A percentile compares a stretch with the other conserved stretches of the same genome.
Evolutionary conservation across 2,888 invertebrate genomes (phyloP).

Genomic region (Sphecodes monilicornis): DNA sequence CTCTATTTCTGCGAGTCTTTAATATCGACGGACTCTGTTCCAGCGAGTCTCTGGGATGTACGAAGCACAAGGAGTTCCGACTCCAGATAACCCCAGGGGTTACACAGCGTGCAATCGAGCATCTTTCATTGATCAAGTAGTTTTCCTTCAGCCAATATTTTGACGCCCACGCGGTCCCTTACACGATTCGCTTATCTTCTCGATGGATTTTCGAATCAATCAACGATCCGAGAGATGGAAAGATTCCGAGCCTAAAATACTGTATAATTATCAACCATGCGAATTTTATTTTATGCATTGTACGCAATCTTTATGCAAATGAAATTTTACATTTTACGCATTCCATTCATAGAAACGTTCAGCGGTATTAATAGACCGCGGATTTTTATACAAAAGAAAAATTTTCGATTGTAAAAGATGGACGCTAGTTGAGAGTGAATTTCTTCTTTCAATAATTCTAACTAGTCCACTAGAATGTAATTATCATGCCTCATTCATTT

Average conservation of each 20-base stretch:
- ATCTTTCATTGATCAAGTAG: conserved; percentile 39
- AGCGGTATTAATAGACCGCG: too few relatives aligned
- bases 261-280: background rate
- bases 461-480: too few relatives aligned
- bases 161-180: background rate
- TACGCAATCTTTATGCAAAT: too few relatives aligned
- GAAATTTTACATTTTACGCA: too few relatives aligned
- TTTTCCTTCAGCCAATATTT: conserved; percentile 27
- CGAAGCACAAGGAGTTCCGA: background rate
- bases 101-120: background rate
- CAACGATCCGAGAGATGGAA: background rate
- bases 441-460: too few relatives aligned
- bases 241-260: background rate
- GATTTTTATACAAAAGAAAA: background rate
- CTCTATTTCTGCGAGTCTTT: background rate
- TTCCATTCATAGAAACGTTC: too few relatives aligned
- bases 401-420: too few relatives aligned
- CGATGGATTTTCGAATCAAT: background rate
- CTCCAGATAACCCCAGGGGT: conserved; percentile 41
- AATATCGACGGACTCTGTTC: background rate
- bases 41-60: background rate
- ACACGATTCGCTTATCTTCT: background rate
- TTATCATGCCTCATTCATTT: too few relatives aligned
- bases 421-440: too few relatives aligned
- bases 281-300: too few relatives aligned